Conservation (phyloP, 2,113 vertebrate genomes). For the Machaerirhynchus nigripectus region DNA sequence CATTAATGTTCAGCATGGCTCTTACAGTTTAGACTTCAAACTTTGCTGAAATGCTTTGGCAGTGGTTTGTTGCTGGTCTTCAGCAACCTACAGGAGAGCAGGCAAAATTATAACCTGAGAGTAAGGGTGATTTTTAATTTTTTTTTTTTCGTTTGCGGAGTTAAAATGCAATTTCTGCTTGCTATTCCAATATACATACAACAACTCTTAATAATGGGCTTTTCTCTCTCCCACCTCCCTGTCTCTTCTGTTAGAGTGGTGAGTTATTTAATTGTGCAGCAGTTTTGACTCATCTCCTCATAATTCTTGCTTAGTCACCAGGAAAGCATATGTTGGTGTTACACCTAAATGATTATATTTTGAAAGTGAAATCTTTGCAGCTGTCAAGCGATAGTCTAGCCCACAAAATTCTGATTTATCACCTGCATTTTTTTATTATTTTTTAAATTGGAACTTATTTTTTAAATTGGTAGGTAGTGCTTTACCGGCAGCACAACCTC, state of each 20-base stretch:
- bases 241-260: neutral
- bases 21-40: neutral
- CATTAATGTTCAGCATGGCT: neutral
- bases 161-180: neutral
- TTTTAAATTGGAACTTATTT: neutral
- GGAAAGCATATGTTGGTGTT: neutral
- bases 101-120: neutral
- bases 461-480: neutral
- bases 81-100: neutral
- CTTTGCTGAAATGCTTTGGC: neutral
- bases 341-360: neutral
- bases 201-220: neutral
- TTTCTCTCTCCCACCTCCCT: neutral
- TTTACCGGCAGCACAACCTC: neutral
- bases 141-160: neutral
- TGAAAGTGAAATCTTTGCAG: neutral
- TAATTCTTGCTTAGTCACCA: neutral
- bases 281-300: neutral
- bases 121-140: neutral
- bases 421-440: too few species aligned
- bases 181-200: neutral
- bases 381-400: neutral
- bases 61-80: neutral
- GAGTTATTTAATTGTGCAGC: neutral
- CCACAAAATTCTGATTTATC: neutral